phyloP scores from a whole-genome alignment of 1,140 invertebrate species.

The Spodoptera litura region DNA sequence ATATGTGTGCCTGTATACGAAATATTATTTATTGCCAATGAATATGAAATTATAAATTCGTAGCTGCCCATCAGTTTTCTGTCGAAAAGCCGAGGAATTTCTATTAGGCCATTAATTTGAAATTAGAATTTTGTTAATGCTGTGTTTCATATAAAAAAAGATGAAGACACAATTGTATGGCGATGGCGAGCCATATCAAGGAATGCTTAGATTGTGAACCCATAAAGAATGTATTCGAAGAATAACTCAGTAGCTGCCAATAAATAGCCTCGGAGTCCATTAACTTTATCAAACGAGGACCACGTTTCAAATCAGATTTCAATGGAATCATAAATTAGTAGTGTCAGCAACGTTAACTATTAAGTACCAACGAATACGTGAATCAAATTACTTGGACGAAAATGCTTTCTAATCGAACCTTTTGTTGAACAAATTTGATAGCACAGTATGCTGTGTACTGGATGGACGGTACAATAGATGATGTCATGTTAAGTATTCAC shows the following conservation, averaged over 20 bases:
- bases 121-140: constrained; percentile 1
- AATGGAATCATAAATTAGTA: constrained; percentile 60
- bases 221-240: constrained; percentile 29
- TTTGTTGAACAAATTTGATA: constrained; percentile 56
- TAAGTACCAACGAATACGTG: constrained; percentile 44
- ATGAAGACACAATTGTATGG: constrained; percentile 14
- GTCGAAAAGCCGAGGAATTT: constrained; percentile 16
- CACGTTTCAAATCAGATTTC: constrained; percentile 51
- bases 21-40: constrained; percentile 32
- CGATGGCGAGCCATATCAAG: not conserved
- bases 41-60: constrained; percentile 30
- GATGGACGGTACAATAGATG: constrained; percentile 14
- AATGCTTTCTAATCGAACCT: constrained; percentile 56
- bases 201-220: constrained; percentile 33
- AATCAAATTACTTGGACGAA: constrained; percentile 56
- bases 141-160: not conserved
- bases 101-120: not conserved
- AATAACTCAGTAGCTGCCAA: constrained; percentile 44
- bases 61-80: not conserved
- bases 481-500: no score
- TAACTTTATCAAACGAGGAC: constrained; percentile 46
- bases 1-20: constrained; percentile 3
- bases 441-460: not conserved
- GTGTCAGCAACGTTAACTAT: constrained; percentile 50
- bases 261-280: constrained; percentile 44